These are phyloP conservation scores for Rutpela maculata DNA, from an alignment of 2,888 invertebrate genomes.

Conservation along the genomic window DNA sequence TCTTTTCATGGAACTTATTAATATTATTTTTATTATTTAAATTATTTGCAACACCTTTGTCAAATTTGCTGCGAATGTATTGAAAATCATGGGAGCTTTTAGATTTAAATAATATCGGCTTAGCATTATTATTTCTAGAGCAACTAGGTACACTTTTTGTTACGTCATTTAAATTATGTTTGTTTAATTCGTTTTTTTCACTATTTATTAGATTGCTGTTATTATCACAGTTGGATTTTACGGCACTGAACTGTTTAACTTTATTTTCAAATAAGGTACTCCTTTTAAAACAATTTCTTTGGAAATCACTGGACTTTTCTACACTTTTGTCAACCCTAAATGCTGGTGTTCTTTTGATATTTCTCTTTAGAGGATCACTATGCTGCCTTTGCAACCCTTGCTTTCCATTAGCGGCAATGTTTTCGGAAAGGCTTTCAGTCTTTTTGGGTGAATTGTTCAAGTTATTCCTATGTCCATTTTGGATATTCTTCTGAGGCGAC, in stretches of 20 bases:
- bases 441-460: slow-evolving; percentile 42
- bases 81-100: slow-evolving; percentile 66
- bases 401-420: slow-evolving; percentile 36
- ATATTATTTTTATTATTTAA: slow-evolving; percentile 39
- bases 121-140: slow-evolving; percentile 34
- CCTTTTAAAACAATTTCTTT: slow-evolving; percentile 58
- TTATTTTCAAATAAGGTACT: slow-evolving; percentile 64
- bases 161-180: slow-evolving; percentile 39
- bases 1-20: slow-evolving; percentile 41
- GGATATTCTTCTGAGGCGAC: slow-evolving; percentile 45
- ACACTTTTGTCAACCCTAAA: slow-evolving; percentile 75
- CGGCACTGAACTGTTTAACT: slow-evolving; percentile 65
- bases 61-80: slow-evolving; percentile 66
- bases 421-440: slow-evolving; percentile 35
- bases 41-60: slow-evolving; percentile 43
- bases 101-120: slow-evolving; percentile 61
- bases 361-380: slow-evolving; percentile 73
- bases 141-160: slow-evolving; percentile 36
- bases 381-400: slow-evolving; percentile 66
- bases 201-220: slow-evolving; percentile 51
- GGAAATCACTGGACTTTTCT: slow-evolving; percentile 57
- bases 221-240: slow-evolving; percentile 65
- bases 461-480: slow-evolving; percentile 53
- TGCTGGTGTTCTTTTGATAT: slow-evolving; percentile 77
- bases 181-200: slow-evolving; percentile 43